Conservation (phyloP, 2,888 invertebrate species). For the Didymodactylos carnosus region DNA sequence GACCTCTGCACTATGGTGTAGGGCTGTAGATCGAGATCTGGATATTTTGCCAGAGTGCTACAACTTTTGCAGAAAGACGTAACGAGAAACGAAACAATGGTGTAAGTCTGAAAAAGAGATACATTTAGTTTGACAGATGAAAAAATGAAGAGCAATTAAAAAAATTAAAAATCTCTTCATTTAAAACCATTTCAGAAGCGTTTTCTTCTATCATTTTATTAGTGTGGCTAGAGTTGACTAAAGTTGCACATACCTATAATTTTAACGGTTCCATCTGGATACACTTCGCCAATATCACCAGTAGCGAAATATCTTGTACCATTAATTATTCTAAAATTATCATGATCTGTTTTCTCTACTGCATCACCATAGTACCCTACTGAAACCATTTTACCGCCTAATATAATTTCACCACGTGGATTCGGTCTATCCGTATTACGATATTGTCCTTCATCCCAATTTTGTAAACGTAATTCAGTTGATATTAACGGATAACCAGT, state of each 20-base stretch:
- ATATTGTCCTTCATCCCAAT: slow-evolving; percentile 62
- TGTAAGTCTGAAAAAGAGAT: no score
- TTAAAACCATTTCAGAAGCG: no score
- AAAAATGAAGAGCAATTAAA: no score
- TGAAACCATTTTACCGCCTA: slow-evolving; percentile 72
- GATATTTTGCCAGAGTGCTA: no score
- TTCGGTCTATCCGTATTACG: slow-evolving; percentile 55
- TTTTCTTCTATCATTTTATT: no score
- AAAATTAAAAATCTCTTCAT: no score
- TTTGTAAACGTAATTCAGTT: slow-evolving; percentile 57
- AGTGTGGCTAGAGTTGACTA: no score
- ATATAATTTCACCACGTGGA: slow-evolving; percentile 64
- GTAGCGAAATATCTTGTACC: slow-evolving; percentile 48
- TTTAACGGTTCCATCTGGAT: slow-evolving; percentile 74
- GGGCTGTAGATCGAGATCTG: no score
- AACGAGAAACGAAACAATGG: no score
- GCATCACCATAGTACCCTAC: slow-evolving; percentile 60
- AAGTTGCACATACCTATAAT: slow-evolving; percentile 53
- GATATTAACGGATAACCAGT: not conserved
- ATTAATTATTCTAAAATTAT: slow-evolving; percentile 55
- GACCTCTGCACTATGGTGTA: no score
- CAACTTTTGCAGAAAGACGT: no score
- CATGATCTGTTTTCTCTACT: slow-evolving; percentile 61
- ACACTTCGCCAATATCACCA: slow-evolving; percentile 84
- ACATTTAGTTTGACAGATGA: no score